A percentile compares a stretch with the other conserved stretches of the same genome.
Conservation (phyloP, 2,113 vertebrate genomes). For the Tragelaphus buxtoni region DNA sequence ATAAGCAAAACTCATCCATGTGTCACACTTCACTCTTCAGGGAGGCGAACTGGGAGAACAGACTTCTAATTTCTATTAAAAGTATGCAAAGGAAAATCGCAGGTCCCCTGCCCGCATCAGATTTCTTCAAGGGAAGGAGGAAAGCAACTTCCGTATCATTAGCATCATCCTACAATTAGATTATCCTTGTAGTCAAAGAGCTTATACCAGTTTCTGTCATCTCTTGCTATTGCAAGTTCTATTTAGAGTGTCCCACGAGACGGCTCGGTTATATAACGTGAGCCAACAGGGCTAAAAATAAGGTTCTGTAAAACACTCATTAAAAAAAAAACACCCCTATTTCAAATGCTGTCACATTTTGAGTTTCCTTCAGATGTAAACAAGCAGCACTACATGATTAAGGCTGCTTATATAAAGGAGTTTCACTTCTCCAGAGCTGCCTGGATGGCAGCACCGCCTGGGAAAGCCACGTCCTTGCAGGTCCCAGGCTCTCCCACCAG, state of each 20-base stretch:
- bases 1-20: neutral
- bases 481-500: neutral
- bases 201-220: slow-evolving; percentile 55
- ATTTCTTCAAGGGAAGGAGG: neutral
- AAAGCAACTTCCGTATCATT: neutral
- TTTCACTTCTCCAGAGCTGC: neutral
- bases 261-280: slow-evolving; percentile 71
- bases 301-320: slow-evolving; percentile 62
- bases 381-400: slow-evolving; percentile 23
- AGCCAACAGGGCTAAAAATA: slow-evolving; percentile 77
- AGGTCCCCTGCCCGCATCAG: neutral
- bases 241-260: slow-evolving; percentile 74
- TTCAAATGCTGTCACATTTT: slow-evolving; percentile 45
- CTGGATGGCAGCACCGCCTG: neutral
- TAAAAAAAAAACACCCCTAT: slow-evolving; percentile 55
- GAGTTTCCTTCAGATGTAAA: slow-evolving; percentile 40
- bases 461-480: neutral
- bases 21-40: neutral
- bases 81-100: neutral
- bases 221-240: slow-evolving; percentile 68
- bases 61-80: neutral
- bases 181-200: slow-evolving; percentile 36
- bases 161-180: slow-evolving; percentile 16
- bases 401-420: slow-evolving; percentile 52
- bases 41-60: neutral